Evolutionary conservation across 2,113 vertebrate species (phyloP), one percentile per base, ranked within the genome.

Genomic region (Andinoacara biseriatus): DNA sequence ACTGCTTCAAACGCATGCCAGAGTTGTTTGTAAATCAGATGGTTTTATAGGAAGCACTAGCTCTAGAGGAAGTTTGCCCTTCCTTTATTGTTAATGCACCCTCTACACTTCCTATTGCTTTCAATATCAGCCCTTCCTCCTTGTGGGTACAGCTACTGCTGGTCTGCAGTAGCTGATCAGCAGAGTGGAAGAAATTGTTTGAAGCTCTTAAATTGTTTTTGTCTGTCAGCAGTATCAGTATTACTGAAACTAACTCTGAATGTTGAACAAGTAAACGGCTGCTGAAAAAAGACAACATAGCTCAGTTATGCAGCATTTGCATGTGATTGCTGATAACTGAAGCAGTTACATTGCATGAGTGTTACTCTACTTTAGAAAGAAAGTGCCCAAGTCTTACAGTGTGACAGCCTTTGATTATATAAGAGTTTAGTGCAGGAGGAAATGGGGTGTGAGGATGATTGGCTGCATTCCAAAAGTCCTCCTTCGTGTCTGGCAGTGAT

Each of bases 401-500:
- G 58, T 82, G 83, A 84, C 76, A 81, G 61, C 59, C 59, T 81
- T 43, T 69, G 83, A 84, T 91, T 87, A 88, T 78, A 61, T 86
- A 88, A 91, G 63, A 14, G 65, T 62, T 77, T 29, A 67, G 58
- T 77, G 81, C 57, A 62, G 79, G 80, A 83, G 76, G 83, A 93
- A 84, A 78, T 57, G n/a, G 63, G 60, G 72, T 76, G 83, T 81
- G 52, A 78, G 78, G 69, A 54, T 85, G 79, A 90, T 60, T 77
- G 90, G 58, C 89, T 83, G 46, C 76, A 14, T 63, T 89, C 85
- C 82, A 89, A 83, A 88, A 83, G 78, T 91, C 81, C 74, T 87
- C 84, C 80, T 84, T 59, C 56, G 20, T 63, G 63, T 85, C 85
- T 91, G 75, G 72, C 77, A 82, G 77, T 87, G 87, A 91, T 82